These are phyloP conservation scores for Lasioglossum marginatum DNA, from an alignment of 2,888 invertebrate genomes.

Conservation along the genomic window DNA sequence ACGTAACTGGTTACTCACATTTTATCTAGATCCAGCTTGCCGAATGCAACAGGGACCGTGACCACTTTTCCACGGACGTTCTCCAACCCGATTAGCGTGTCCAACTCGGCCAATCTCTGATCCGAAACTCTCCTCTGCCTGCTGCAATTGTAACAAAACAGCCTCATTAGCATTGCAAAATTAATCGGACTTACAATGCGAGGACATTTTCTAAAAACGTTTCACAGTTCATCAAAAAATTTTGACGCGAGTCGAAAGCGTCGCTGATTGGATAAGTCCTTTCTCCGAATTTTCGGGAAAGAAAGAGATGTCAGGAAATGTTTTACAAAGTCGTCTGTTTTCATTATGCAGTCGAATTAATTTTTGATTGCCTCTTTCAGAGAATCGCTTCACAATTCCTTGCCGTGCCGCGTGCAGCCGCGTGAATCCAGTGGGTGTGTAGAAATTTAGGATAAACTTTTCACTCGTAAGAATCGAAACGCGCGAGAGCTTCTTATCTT, in stretches of 20 bases:
- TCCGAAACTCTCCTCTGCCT: conserved; percentile 87
- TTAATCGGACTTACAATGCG: not conserved
- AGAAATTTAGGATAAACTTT: not conserved
- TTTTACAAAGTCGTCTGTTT: not conserved
- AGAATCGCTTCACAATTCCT: not conserved
- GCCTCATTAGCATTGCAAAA: not conserved
- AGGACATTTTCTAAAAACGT: too few species aligned
- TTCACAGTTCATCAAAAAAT: not conserved
- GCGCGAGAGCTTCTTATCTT: conserved; percentile 15
- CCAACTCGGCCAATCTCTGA: conserved; percentile 87
- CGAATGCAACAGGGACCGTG: conserved; percentile 86
- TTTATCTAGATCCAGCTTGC: conserved; percentile 85
- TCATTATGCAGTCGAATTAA: not conserved
- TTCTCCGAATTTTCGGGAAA: not conserved
- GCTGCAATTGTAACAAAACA: conserved; percentile 69
- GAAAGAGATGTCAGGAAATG: not conserved
- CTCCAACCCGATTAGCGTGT: conserved; percentile 86
- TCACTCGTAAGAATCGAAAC: not conserved
- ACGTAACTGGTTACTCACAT: conserved; percentile 85
- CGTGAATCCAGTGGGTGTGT: not conserved
- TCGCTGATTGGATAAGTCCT: not conserved
- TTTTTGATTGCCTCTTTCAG: not conserved
- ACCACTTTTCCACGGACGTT: conserved; percentile 85
- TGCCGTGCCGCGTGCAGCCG: not conserved
- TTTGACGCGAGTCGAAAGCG: not conserved